Evolutionary conservation across 2,113 vertebrate genomes (phyloP), one percentile per base, ranked within the genome.

Genomic region (Dermatemys mawii): DNA sequence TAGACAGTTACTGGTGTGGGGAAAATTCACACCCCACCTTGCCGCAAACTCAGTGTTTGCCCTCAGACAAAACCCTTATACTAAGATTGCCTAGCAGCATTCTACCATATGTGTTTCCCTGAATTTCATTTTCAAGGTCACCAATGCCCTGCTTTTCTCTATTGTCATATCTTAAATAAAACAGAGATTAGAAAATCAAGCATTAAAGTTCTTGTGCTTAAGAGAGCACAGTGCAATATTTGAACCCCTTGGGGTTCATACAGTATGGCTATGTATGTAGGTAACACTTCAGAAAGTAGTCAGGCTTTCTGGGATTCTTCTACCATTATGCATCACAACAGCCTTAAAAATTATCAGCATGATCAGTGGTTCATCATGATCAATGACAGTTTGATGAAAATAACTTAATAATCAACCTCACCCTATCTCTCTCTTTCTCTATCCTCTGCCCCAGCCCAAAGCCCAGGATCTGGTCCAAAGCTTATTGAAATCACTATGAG

Each of bases 401-500:
- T 67, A 8, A n/a, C 35, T 67, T 67, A 67, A 67, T 67, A n/a
- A 67, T n/a, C 35, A 17, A 35, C 32, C 60, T n/a, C 21, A 21
- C 3, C 21, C 51, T 53, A 12, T 32, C 55, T 32, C 27, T 32
- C 57, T 60, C 57, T 60, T 2, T 32, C 60, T 67, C 16, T 78
- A 88, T 73, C 93, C 89, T 17, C 55, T 29, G 16, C n/a, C 92
- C n/a, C 79, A 88, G 14, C 4, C 81, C 0, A 1, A 82, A 70
- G n/a, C 53, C 46, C 50, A 90, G 46, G 41, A 88, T 87, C 19
- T 93, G 50, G 90, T 95, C 81, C 86, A 10, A n/a, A 87, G 44
- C 6, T 90, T 86, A 29, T 78, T 91, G 60, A 95, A 97, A 95
- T 94, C 92, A 95, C 85, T 91, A 92, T 14, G 8, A 94, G 4